Conservation (phyloP, 2,113 vertebrate genomes). For the Callipepla squamata region DNA sequence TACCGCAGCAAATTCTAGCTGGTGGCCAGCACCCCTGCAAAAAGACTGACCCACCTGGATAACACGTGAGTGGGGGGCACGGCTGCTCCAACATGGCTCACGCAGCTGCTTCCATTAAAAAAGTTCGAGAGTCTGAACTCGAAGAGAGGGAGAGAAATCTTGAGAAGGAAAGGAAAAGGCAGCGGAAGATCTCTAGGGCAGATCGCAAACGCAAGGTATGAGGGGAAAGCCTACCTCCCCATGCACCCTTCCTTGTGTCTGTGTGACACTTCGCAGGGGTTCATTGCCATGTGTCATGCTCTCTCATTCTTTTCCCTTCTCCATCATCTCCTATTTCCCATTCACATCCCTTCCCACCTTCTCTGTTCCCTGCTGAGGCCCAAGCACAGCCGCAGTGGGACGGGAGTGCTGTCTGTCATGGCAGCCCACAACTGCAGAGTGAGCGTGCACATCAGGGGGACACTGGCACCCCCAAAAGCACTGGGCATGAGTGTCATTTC, state of each 20-base stretch:
- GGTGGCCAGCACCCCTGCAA: conserved; percentile 30
- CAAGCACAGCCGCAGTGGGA: conserved; percentile 42
- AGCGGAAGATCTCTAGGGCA: conserved; percentile 86
- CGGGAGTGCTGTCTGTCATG: not conserved
- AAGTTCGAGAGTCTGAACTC: conserved; percentile 91
- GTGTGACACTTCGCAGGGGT: not conserved
- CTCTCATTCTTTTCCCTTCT: not conserved
- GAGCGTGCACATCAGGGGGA: not conserved
- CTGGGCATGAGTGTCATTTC: not conserved
- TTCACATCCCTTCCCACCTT: not conserved
- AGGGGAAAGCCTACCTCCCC: not conserved
- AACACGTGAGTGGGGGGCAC: conserved; percentile 8
- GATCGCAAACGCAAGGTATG: conserved; percentile 97
- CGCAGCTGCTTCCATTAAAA: conserved; percentile 96
- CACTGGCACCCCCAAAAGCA: not conserved
- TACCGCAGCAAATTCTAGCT: conserved; percentile 60
- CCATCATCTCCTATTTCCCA: not conserved
- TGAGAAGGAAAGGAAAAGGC: conserved; percentile 89
- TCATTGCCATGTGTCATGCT: not conserved
- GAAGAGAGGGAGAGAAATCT: conserved; percentile 89
- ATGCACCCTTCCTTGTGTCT: not conserved
- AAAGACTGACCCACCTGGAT: conserved; percentile 57
- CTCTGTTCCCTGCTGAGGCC: not conserved
- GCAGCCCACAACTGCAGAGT: not conserved
- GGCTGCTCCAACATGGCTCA: conserved; percentile 88